Evolutionary conservation across 2,797 vertebrate genomes (phyloP), one percentile per base, ranked within the genome.

Genomic region (Naso thynnoides): DNA sequence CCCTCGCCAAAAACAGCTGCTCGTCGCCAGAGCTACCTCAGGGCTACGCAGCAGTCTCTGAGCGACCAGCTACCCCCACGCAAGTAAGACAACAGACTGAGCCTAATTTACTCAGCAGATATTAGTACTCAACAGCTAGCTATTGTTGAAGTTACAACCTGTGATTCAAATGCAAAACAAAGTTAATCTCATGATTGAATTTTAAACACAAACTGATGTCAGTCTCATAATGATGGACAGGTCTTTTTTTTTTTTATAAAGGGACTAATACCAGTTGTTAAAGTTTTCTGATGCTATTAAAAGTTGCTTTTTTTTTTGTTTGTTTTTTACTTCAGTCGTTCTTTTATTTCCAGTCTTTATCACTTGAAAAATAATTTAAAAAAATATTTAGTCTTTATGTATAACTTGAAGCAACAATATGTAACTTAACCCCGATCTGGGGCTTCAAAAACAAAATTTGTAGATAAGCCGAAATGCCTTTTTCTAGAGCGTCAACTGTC

Each of bases 1-100:
- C 98, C 98, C 53, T 99, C 98, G 9, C 98, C 98, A 0, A 99
- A 99, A 94, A 93, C 93, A 33, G 93, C 98, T 24, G 97, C 98
- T 23, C 96, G 98, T 76, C 96, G 98, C 88, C 98, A 99, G 95
- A 99, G 98, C 95, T 99, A 99, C 95, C 96, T 99, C 93, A 96
- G 97, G 87, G 98, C 98, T 85, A 99, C 98, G 14, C 98, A 99
- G 90, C 98, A 99, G 92, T 99, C 98, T 62, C 95, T 99, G 86
- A 97, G 97, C 78, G 98, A 99, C 89, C 98, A 99, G 93, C 96
- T 96, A 86, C 98, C 97, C 65, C 95, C 95, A 26, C 97, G 96
- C 93, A 97, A 97, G 98, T 99, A 96, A 95, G 94, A 81, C 15
- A 57, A 52, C 52, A 74, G 41, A 45, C 59, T 31, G 39, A 50